A percentile compares a stretch with the other conserved stretches of the same genome.
Conservation (phyloP, 2,113 vertebrate genomes). For the Physeter macrocephalus region DNA sequence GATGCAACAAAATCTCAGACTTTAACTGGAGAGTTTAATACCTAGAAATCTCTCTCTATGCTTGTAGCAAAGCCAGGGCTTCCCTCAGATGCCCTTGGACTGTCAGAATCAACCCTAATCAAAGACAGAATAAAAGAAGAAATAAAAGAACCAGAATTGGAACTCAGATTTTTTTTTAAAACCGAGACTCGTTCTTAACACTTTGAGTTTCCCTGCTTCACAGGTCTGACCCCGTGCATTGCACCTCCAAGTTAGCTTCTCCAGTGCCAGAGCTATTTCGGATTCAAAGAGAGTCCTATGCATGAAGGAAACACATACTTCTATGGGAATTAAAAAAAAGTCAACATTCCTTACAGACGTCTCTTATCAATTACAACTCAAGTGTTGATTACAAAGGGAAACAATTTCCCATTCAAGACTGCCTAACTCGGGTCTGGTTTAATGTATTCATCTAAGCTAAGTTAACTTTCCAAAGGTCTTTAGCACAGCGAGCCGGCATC, state of each 20-base stretch:
- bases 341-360: constrained; percentile 44
- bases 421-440: constrained; percentile 31
- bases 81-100: background rate
- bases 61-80: background rate
- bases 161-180: background rate
- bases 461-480: constrained; percentile 45
- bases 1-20: background rate
- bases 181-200: background rate
- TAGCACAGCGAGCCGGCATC: background rate
- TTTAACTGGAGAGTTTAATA: background rate
- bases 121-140: background rate
- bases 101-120: background rate
- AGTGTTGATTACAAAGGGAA: constrained; percentile 60
- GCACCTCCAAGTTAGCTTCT: background rate
- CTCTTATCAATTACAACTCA: constrained; percentile 53
- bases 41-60: background rate
- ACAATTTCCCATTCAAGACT: constrained; percentile 60
- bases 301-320: constrained; percentile 22
- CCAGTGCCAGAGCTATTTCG: background rate
- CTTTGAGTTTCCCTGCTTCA: background rate
- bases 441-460: constrained; percentile 49
- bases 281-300: background rate
- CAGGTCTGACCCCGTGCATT: background rate
- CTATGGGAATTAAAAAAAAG: background rate
- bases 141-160: background rate